Conservation (phyloP, 1,140 invertebrate species). For the Zaprionus ghesquierei region DNA sequence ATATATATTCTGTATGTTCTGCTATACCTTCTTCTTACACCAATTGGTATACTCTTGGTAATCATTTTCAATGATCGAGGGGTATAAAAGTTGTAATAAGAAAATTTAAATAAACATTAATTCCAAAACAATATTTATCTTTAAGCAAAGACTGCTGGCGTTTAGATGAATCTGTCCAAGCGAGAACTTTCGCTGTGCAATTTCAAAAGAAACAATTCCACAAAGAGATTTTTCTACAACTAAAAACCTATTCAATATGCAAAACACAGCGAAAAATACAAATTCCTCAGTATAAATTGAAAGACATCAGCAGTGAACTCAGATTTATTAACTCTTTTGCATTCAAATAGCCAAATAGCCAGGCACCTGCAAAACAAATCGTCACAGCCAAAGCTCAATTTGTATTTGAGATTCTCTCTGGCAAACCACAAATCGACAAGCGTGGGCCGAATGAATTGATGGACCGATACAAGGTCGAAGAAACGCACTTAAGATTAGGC, state of each 20-base stretch:
- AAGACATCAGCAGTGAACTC: neutral
- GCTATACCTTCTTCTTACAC: too few relatives aligned
- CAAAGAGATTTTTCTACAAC: neutral
- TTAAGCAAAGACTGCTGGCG: too few relatives aligned
- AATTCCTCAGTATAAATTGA: conserved; percentile 15
- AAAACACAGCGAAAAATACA: neutral
- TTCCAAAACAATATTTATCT: too few relatives aligned
- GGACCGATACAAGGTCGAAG: neutral
- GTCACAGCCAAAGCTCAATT: conserved; percentile 8
- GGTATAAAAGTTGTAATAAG: too few relatives aligned
- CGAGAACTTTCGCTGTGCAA: too few relatives aligned
- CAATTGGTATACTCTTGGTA: too few relatives aligned
- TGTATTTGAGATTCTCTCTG: conserved; percentile 5
- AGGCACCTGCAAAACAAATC: conserved; percentile 7
- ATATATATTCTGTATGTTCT: too few relatives aligned
- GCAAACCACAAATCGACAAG: conserved; percentile 40
- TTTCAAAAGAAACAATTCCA: neutral
- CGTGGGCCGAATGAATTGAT: conserved; percentile 39
- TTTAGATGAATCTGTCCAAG: too few relatives aligned
- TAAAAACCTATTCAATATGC: neutral
- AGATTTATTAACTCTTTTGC: conserved; percentile 29
- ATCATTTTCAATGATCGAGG: too few relatives aligned
- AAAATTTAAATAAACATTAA: too few relatives aligned
- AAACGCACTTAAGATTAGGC: conserved; percentile 4
- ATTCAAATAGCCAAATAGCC: neutral